phyloP scores from a whole-genome alignment of 2,888 invertebrate species.

The Seira ritae region DNA sequence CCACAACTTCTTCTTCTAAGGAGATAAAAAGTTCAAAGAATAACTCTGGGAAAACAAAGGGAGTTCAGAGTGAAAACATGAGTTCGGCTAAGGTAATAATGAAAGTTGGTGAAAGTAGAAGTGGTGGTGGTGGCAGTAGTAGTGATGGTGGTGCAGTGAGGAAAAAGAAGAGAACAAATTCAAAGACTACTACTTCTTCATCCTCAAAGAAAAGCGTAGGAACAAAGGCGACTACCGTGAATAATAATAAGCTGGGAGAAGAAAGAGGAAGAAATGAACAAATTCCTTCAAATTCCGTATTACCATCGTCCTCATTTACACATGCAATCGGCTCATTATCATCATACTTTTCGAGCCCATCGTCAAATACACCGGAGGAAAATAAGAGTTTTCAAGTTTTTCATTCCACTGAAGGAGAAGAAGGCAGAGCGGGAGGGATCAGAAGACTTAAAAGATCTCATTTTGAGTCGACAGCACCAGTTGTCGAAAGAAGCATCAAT shows the following conservation, averaged over 20 bases:
- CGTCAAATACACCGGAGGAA: too few species aligned
- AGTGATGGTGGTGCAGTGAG: constrained; percentile 12
- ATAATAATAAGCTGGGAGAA: neutral
- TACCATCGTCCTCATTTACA: too few species aligned
- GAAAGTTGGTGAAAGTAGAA: neutral
- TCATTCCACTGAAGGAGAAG: too few species aligned
- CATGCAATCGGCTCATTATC: constrained; percentile 27
- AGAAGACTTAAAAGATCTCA: constrained; percentile 41
- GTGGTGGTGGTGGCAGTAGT: neutral
- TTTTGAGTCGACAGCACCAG: constrained; percentile 3
- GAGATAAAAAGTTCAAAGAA: constrained; percentile 48
- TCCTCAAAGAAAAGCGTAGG: constrained; percentile 40
- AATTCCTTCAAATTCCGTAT: neutral
- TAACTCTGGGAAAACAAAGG: constrained; percentile 39
- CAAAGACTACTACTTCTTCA: constrained; percentile 19
- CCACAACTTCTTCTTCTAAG: constrained; percentile 22
- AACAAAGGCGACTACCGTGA: constrained; percentile 4
- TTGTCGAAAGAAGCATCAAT: constrained; percentile 23
- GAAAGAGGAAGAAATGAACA: neutral
- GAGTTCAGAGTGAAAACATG: neutral
- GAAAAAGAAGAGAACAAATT: neutral
- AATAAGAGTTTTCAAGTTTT: constrained; percentile 7
- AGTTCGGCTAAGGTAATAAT: too few species aligned
- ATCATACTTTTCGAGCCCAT: constrained; percentile 13
- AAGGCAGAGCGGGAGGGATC: too few species aligned